Evolutionary conservation across 2,888 invertebrate species (phyloP).

Genomic region (Dryobotodes eremita): DNA sequence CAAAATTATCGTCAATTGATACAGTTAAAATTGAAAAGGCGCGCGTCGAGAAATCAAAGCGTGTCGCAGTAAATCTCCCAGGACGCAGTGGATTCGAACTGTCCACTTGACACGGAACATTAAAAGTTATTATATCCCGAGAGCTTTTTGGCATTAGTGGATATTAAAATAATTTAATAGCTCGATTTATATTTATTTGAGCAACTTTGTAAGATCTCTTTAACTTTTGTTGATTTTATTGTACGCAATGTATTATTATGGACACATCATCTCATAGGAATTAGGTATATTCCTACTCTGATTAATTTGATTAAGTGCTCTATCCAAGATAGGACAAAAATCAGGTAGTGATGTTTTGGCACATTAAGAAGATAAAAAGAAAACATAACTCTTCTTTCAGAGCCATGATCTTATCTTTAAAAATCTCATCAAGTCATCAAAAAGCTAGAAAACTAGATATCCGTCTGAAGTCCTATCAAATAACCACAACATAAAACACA

Average conservation of each 20-base stretch:
- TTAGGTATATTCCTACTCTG: background rate
- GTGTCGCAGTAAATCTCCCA: conserved; percentile 87
- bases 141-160: conserved; percentile 79
- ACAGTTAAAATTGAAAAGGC: conserved; percentile 76
- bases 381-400: background rate
- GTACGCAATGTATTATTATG: background rate
- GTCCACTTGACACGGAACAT: conserved; percentile 87
- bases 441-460: conserved; percentile 35
- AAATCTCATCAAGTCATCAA: conserved; percentile 6
- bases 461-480: conserved; percentile 44
- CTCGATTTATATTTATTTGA: conserved; percentile 64
- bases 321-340: no score
- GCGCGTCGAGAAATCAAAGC: conserved; percentile 84
- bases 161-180: conserved; percentile 77
- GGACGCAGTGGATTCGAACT: conserved; percentile 83
- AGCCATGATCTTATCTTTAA: background rate
- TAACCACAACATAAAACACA: conserved; percentile 47
- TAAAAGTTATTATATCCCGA: conserved; percentile 84
- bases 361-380: background rate
- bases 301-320: background rate
- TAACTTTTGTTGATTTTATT: conserved; percentile 24
- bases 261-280: background rate
- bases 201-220: conserved; percentile 21
- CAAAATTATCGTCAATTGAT: conserved; percentile 79
- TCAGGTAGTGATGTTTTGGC: background rate